Evolutionary conservation across 2,797 vertebrate species (phyloP).

Genomic region (Anniella stebbinsi): DNA sequence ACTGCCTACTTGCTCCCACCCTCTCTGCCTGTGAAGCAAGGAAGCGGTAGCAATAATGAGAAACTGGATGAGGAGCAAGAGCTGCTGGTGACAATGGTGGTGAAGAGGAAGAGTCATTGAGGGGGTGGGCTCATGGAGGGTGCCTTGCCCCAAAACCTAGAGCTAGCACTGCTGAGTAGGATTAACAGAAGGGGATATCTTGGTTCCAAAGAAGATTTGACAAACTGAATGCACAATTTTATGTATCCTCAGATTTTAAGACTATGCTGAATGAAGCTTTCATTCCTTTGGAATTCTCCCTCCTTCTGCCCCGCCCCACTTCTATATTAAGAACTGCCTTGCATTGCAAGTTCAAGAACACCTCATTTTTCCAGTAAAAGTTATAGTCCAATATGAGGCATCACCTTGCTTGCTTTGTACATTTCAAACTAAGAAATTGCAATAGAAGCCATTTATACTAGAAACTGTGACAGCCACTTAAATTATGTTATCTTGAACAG

Average conservation of each 20-base stretch:
- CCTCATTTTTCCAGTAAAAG: constrained; percentile 1
- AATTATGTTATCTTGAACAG: constrained; percentile 34
- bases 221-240: not conserved
- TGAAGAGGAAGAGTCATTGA: too few relatives aligned
- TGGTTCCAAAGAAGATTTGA: not conserved
- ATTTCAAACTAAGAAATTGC: constrained; percentile 34
- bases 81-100: too few relatives aligned
- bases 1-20: too few relatives aligned
- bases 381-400: constrained; percentile 23
- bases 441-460: constrained; percentile 24
- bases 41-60: too few relatives aligned
- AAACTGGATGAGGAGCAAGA: too few relatives aligned
- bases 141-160: too few relatives aligned
- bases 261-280: not conserved
- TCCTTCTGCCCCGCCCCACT: not conserved
- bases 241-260: not conserved
- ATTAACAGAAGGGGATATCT: not conserved
- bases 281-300: not conserved
- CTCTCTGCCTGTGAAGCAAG: too few relatives aligned
- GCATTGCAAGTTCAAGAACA: not conserved
- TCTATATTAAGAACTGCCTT: not conserved
- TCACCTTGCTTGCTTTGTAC: constrained; percentile 12
- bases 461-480: not conserved
- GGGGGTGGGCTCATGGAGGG: not conserved
- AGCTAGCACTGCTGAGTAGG: not conserved